Conservation (phyloP, 2,113 vertebrate genomes). For the Seriola aureovittata region DNA sequence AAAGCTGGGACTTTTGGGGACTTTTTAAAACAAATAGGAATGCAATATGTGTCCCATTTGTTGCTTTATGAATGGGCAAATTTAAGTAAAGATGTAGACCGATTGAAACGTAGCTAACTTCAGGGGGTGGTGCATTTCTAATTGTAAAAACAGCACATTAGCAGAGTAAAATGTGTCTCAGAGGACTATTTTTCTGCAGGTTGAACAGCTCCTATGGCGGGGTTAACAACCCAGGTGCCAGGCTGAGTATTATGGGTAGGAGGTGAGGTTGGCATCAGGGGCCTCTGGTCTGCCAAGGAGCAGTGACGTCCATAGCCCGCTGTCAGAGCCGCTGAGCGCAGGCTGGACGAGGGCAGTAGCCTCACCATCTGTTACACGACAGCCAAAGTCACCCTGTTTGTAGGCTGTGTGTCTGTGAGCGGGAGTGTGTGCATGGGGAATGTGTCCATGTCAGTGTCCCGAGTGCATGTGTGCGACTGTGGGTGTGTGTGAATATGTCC, state of each 20-base stretch:
- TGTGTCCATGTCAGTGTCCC: not conserved
- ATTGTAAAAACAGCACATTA: slow-evolving; percentile 18
- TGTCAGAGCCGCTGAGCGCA: slow-evolving; percentile 68
- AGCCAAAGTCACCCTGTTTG: slow-evolving; percentile 80
- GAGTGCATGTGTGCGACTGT: not conserved
- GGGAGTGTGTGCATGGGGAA: not conserved
- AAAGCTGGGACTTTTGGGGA: no score
- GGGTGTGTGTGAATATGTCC: slow-evolving; percentile 16
- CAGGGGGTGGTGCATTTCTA: not conserved
- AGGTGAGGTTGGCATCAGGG: slow-evolving; percentile 51
- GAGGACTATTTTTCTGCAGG: slow-evolving; percentile 31
- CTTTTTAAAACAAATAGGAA: not conserved
- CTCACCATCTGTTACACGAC: slow-evolving; percentile 80
- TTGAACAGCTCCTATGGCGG: slow-evolving; percentile 44
- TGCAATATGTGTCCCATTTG: not conserved
- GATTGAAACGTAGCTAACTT: not conserved
- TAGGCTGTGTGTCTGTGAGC: slow-evolving; percentile 25
- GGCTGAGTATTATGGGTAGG: slow-evolving; percentile 55
- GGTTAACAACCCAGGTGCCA: slow-evolving; percentile 60
- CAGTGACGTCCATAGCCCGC: slow-evolving; percentile 53
- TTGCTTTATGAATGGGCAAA: slow-evolving; percentile 24
- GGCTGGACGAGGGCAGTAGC: slow-evolving; percentile 71
- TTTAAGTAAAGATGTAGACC: not conserved
- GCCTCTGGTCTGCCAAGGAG: slow-evolving; percentile 64
- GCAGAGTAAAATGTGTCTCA: slow-evolving; percentile 37